Percentiles rank a stretch among this genome's conserved stretches.
These are phyloP conservation scores for Nebria ingens DNA, from an alignment of 1,140 invertebrate genomes.

Conservation along the genomic window DNA sequence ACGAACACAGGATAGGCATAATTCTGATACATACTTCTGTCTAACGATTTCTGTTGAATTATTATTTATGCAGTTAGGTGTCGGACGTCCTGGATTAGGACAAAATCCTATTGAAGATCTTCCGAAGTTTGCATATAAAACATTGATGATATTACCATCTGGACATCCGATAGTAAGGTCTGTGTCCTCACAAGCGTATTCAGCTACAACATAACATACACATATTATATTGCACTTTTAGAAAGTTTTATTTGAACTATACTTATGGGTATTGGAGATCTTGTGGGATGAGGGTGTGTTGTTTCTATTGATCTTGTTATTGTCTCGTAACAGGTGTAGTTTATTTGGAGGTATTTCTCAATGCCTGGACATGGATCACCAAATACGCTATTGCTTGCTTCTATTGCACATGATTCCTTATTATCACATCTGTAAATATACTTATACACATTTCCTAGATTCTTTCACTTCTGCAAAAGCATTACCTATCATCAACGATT, in stretches of 20 bases:
- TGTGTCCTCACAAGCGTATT: background rate
- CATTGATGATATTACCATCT: background rate
- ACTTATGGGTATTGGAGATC: no score
- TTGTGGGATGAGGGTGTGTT: no score
- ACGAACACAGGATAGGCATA: no score
- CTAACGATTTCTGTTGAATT: background rate
- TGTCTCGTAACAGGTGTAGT: background rate
- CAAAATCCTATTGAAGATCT: background rate
- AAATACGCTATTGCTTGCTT: background rate
- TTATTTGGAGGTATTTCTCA: background rate
- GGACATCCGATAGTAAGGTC: background rate
- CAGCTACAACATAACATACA: background rate
- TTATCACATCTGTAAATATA: background rate
- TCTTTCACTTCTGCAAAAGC: no score
- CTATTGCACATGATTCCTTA: background rate
- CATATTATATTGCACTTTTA: background rate
- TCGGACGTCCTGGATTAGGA: background rate
- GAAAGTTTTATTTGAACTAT: background rate
- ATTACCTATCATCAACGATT: background rate
- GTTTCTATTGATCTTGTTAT: background rate
- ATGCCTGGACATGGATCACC: background rate
- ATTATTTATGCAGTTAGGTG: background rate
- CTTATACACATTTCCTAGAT: no score
- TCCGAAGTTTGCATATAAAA: background rate
- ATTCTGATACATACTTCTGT: background rate